A percentile compares a stretch with the other conserved stretches of the same genome.
Conservation (phyloP, 2,113 vertebrate species). For the Sturnus vulgaris region DNA sequence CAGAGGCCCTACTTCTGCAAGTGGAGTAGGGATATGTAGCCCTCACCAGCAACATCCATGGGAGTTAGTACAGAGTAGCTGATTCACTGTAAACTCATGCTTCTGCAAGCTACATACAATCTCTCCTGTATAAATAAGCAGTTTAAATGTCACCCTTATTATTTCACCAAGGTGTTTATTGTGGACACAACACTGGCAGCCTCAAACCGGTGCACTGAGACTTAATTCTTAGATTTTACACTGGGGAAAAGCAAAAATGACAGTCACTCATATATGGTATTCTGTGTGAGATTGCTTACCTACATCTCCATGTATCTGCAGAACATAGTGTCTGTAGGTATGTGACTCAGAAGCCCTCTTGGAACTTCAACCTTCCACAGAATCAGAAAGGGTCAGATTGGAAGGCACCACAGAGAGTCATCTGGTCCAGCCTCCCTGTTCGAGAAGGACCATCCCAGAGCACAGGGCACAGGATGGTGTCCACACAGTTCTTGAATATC, state of each 20-base stretch:
- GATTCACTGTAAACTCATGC: background rate
- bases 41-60: background rate
- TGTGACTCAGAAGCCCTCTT: background rate
- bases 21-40: background rate
- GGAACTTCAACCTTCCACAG: background rate
- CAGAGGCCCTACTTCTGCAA: background rate
- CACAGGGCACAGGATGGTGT: background rate
- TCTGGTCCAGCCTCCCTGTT: background rate
- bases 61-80: background rate
- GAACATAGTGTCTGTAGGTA: background rate
- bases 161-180: background rate
- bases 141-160: background rate
- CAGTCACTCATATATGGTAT: background rate
- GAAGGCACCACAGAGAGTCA: accelerated
- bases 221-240: background rate
- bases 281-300: background rate
- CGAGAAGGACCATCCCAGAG: background rate
- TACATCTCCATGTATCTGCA: background rate
- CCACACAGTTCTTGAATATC: background rate
- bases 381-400: background rate
- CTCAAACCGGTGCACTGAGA: background rate
- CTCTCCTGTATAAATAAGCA: background rate
- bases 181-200: background rate
- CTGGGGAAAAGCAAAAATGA: background rate
- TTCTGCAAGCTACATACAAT: background rate